phyloP scores from a whole-genome alignment of 2,797 vertebrate species.

The Melanotaenia maccullochi region DNA sequence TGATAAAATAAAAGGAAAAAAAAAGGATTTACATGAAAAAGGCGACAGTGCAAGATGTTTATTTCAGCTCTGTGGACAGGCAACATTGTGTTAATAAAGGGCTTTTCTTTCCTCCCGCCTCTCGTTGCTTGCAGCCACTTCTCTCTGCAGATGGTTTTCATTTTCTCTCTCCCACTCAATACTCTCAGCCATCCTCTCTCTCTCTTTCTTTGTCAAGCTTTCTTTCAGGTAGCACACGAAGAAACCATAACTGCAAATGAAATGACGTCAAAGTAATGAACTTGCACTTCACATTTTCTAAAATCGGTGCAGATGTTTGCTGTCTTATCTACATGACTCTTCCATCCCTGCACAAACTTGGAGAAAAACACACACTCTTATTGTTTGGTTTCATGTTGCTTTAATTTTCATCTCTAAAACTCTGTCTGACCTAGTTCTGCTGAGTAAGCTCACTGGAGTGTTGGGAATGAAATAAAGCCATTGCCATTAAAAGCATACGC shows the following conservation, averaged over 20 bases:
- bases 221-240: slow-evolving; percentile 8
- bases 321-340: slow-evolving; percentile 9
- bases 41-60: slow-evolving; percentile 36
- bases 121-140: slow-evolving; percentile 11
- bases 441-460: slow-evolving; percentile 69
- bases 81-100: slow-evolving; percentile 45
- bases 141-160: slow-evolving; percentile 32
- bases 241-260: slow-evolving; percentile 29
- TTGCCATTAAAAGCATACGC: slow-evolving; percentile 57
- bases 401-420: slow-evolving; percentile 64
- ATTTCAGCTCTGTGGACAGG: slow-evolving; percentile 24
- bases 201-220: not conserved
- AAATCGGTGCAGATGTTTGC: slow-evolving; percentile 15
- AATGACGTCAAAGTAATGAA: slow-evolving; percentile 18
- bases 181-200: slow-evolving; percentile 1
- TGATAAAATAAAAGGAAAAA: too few relatives aligned
- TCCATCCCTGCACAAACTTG: not conserved
- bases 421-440: slow-evolving; percentile 70
- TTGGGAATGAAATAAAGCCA: slow-evolving; percentile 69
- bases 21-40: slow-evolving; percentile 7
- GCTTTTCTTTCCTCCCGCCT: slow-evolving; percentile 22
- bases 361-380: slow-evolving; percentile 17
- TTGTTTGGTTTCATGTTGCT: slow-evolving; percentile 62
- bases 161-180: slow-evolving; percentile 37
- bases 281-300: slow-evolving; percentile 17